phyloP scores from a whole-genome alignment of 2,113 vertebrate genomes.

The Gyps fulvus region DNA sequence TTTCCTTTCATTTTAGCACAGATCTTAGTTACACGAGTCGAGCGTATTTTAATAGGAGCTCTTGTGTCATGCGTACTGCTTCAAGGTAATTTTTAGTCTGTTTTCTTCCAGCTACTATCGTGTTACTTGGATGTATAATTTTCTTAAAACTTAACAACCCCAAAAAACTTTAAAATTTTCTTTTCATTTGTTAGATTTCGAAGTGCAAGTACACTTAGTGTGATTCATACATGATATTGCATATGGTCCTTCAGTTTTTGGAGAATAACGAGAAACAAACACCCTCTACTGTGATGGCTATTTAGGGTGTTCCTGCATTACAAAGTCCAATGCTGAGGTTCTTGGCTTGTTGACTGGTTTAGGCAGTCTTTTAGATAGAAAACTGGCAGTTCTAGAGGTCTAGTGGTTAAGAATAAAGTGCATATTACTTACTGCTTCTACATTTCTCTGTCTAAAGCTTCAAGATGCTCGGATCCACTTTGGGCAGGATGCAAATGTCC shows the following conservation, averaged over 20 bases:
- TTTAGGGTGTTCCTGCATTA: neutral
- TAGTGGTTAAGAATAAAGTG: neutral
- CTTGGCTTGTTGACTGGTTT: neutral
- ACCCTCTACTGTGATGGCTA: neutral
- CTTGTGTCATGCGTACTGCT: neutral
- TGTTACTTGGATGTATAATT: neutral
- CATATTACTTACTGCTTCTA: neutral
- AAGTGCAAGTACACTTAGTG: neutral
- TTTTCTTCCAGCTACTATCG: neutral
- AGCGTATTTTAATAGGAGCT: neutral
- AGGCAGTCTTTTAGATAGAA: neutral
- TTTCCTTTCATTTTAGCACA: neutral
- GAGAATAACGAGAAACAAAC: neutral
- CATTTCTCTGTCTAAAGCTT: neutral
- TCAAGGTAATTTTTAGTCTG: neutral
- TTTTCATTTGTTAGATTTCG: neutral
- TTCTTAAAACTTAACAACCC: neutral
- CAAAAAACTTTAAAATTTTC: neutral
- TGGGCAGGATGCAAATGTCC: neutral
- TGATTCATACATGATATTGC: neutral
- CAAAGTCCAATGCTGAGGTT: neutral
- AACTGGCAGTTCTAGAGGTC: neutral
- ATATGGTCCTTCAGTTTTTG: neutral
- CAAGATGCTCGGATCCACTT: neutral
- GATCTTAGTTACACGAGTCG: neutral